Conservation (phyloP, 2,888 invertebrate species). For the Ormia ochracea region DNA sequence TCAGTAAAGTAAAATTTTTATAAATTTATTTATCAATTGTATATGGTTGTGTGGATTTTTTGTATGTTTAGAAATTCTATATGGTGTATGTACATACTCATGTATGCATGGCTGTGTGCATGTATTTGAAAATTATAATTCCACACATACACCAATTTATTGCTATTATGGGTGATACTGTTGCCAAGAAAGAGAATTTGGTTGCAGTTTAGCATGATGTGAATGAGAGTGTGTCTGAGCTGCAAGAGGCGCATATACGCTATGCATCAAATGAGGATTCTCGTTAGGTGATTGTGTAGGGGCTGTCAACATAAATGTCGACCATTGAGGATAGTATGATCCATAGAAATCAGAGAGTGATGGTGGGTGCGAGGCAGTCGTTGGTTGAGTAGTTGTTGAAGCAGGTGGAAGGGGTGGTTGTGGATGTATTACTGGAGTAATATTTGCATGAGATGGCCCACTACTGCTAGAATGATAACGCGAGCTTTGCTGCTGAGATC, state of each 20-base stretch:
- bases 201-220: conserved; percentile 58
- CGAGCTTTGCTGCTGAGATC: conserved; percentile 56
- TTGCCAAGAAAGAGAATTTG: conserved; percentile 54
- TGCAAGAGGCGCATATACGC: conserved; percentile 44
- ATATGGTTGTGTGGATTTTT: conserved; percentile 23
- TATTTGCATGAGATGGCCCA: conserved; percentile 36
- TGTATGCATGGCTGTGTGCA: no score
- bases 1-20: conserved; percentile 52
- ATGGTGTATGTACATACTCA: not conserved
- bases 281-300: conserved; percentile 46
- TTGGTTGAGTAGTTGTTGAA: conserved; percentile 23
- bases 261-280: conserved; percentile 56
- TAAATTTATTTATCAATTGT: conserved; percentile 51
- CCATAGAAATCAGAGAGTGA: conserved; percentile 58
- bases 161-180: conserved; percentile 61
- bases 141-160: conserved; percentile 24
- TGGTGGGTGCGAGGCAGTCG: conserved; percentile 33
- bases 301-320: conserved; percentile 56
- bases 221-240: conserved; percentile 57
- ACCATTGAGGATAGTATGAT: conserved; percentile 59
- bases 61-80: conserved; percentile 14
- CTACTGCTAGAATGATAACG: conserved; percentile 45
- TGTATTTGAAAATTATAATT: not conserved
- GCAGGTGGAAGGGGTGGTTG: conserved; percentile 31
- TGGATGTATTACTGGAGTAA: conserved; percentile 26